phyloP scores from a whole-genome alignment of 2,888 invertebrate genomes.

The Tenthredo distinguenda region DNA sequence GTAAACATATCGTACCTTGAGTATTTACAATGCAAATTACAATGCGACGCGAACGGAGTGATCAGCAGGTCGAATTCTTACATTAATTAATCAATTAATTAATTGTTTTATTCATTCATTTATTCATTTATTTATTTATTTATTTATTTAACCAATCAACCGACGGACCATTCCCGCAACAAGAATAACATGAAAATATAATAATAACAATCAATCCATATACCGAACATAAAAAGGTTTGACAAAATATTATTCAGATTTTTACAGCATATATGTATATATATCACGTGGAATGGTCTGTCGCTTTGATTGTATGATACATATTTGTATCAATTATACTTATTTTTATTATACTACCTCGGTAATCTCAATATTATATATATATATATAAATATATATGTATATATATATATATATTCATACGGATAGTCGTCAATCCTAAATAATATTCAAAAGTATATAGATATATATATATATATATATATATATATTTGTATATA shows the following conservation, averaged over 20 bases:
- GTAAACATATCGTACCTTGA: conserved; percentile 59
- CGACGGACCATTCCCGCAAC: neutral
- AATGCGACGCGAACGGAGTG: conserved; percentile 68
- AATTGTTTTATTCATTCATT: neutral
- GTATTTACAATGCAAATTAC: conserved; percentile 74
- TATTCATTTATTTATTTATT: neutral
- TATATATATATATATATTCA: neutral
- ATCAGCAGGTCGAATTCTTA: conserved; percentile 68
- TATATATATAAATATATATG: neutral
- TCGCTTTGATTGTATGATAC: no score
- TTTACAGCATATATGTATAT: no score
- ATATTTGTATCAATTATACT: neutral
- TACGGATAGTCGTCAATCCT: conserved; percentile 15
- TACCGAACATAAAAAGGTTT: neutral
- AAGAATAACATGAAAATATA: neutral
- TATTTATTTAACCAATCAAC: neutral
- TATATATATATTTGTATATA: no score
- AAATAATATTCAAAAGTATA: neutral
- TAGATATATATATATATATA: neutral
- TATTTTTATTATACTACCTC: neutral
- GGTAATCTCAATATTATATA: conserved; percentile 16
- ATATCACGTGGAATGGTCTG: no score
- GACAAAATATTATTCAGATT: neutral
- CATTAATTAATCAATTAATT: neutral
- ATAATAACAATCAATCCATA: neutral